Evolutionary conservation across 1,140 invertebrate genomes (phyloP).

Genomic region (Calliphora vicina): DNA sequence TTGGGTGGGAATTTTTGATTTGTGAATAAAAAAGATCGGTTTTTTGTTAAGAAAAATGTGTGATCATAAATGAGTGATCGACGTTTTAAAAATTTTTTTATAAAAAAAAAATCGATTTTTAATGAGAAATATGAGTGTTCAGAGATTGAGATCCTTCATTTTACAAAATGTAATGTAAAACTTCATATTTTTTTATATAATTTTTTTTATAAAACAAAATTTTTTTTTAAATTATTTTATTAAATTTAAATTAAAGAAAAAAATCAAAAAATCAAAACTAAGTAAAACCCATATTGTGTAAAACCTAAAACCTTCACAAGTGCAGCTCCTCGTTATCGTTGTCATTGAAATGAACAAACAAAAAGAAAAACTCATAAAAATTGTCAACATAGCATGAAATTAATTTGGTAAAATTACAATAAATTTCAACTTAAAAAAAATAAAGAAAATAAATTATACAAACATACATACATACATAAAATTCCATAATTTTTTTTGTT

Average conservation of each 20-base stretch:
- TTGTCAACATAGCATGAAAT: constrained; percentile 6
- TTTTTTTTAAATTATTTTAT: neutral
- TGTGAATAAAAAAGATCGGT: too few species aligned
- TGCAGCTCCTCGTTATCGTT: constrained; percentile 31
- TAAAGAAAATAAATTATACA: neutral
- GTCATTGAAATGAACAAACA: constrained; percentile 2
- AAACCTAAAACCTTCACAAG: constrained; percentile 27
- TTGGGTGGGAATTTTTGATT: too few species aligned
- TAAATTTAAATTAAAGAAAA: neutral
- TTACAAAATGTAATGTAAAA: too few species aligned
- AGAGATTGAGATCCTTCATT: too few species aligned
- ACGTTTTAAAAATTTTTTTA: too few species aligned
- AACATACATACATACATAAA: neutral
- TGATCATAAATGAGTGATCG: too few species aligned
- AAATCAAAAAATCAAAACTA: neutral
- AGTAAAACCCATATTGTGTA: neutral
- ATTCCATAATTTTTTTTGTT: neutral
- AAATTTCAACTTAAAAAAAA: neutral
- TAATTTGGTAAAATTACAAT: constrained; percentile 4
- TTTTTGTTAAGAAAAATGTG: too few species aligned
- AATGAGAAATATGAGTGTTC: too few species aligned
- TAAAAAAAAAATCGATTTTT: too few species aligned
- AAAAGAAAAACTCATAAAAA: neutral
- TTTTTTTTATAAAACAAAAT: too few species aligned
- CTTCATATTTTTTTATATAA: too few species aligned